These are phyloP conservation scores for Nannoperca australis DNA, from an alignment of 2,797 vertebrate species.

Conservation along the genomic window DNA sequence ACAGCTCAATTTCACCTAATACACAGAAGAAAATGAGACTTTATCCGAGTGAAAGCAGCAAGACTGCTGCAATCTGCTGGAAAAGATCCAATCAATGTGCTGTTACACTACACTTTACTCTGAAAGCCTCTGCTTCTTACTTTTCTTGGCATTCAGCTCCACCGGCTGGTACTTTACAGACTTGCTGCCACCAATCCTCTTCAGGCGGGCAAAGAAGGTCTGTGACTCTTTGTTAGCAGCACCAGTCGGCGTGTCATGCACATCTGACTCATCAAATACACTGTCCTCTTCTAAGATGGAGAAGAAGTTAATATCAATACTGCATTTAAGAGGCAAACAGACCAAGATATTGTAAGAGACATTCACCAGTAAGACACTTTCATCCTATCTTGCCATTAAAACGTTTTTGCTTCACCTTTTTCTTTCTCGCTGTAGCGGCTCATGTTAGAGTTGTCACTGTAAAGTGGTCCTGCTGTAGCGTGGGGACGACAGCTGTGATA, in stretches of 20 bases:
- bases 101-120: conserved; percentile 40
- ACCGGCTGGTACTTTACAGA: conserved; percentile 99
- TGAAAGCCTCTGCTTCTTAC: conserved; percentile 86
- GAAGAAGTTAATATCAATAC: conserved; percentile 23
- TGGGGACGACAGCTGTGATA: conserved; percentile 99
- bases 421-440: conserved; percentile 99
- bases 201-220: conserved; percentile 98
- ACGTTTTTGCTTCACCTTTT: conserved; percentile 87
- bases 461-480: conserved; percentile 94
- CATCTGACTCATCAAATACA: conserved; percentile 99
- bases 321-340: neutral
- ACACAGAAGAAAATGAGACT: conserved; percentile 21
- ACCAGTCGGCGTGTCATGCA: conserved; percentile 98
- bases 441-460: conserved; percentile 98
- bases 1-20: conserved; percentile 97
- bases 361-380: neutral
- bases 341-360: neutral
- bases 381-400: neutral
- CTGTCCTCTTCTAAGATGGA: conserved; percentile 94
- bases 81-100: conserved; percentile 11
- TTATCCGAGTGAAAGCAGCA: conserved; percentile 33
- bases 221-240: conserved; percentile 98
- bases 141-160: conserved; percentile 97
- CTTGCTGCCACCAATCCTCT: conserved; percentile 99
- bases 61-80: conserved; percentile 2